phyloP scores from a whole-genome alignment of 2,113 vertebrate genomes.

The Centropus bengalensis region DNA sequence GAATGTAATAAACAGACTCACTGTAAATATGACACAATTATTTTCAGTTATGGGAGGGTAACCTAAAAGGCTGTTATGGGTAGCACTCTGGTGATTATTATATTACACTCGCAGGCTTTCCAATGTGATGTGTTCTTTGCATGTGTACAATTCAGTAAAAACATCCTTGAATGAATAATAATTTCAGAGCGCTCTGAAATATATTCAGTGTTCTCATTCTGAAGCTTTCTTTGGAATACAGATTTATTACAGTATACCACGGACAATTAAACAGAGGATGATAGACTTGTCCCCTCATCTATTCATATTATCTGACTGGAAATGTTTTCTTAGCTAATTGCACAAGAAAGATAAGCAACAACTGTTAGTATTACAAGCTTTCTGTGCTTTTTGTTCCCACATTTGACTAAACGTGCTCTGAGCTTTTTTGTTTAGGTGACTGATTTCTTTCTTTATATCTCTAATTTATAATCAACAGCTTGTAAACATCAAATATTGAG shows the following conservation, averaged over 20 bases:
- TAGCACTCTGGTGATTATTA: background rate
- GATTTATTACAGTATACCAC: conserved; percentile 26
- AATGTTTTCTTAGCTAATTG: conserved; percentile 35
- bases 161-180: background rate
- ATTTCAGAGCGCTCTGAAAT: conserved; percentile 7
- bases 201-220: background rate
- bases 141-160: background rate
- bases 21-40: background rate
- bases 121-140: background rate
- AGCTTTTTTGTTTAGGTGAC: background rate
- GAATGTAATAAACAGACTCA: background rate
- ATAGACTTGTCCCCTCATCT: conserved; percentile 13
- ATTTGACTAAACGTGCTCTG: background rate
- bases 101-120: background rate
- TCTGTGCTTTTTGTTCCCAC: background rate
- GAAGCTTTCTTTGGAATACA: background rate
- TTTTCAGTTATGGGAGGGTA: background rate
- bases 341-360: background rate
- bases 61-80: background rate
- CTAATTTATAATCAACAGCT: background rate
- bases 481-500: background rate
- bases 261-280: conserved; percentile 41
- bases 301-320: conserved; percentile 14
- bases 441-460: background rate
- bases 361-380: background rate